These are phyloP conservation scores for Chrysemys picta DNA, from an alignment of 2,113 vertebrate genomes.

Conservation along the genomic window DNA sequence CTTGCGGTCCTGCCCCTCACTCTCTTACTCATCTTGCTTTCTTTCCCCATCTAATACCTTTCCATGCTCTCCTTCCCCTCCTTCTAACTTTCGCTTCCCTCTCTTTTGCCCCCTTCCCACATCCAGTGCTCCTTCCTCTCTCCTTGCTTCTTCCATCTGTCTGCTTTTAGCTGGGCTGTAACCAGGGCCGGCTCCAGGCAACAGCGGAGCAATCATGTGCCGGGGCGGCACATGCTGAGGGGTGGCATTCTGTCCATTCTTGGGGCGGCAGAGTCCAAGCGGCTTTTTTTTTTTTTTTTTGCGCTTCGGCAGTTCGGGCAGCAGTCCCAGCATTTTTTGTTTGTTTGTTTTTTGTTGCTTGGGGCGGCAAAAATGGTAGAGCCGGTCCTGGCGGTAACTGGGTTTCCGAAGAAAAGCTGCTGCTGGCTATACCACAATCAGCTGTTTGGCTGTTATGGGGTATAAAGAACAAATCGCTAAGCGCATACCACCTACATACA, in stretches of 20 bases:
- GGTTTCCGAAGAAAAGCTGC: not conserved
- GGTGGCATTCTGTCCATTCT: too few relatives aligned
- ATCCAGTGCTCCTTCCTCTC: not conserved
- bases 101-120: not conserved
- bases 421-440: not conserved
- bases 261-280: too few relatives aligned
- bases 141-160: not conserved
- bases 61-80: not conserved
- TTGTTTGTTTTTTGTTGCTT: too few relatives aligned
- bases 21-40: not conserved
- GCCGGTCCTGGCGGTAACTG: not conserved
- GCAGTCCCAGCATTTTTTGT: too few relatives aligned
- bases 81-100: not conserved
- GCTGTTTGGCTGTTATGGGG: not conserved
- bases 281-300: too few relatives aligned
- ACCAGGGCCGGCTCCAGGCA: too few relatives aligned
- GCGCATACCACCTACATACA: not conserved
- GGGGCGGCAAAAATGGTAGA: too few relatives aligned
- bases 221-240: too few relatives aligned
- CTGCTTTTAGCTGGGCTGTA: not conserved
- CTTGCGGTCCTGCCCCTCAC: not conserved
- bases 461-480: not conserved
- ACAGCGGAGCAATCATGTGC: too few relatives aligned
- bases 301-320: too few relatives aligned
- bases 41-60: not conserved